phyloP scores from a whole-genome alignment of 2,888 invertebrate genomes.

The Ferrisia virgata region DNA sequence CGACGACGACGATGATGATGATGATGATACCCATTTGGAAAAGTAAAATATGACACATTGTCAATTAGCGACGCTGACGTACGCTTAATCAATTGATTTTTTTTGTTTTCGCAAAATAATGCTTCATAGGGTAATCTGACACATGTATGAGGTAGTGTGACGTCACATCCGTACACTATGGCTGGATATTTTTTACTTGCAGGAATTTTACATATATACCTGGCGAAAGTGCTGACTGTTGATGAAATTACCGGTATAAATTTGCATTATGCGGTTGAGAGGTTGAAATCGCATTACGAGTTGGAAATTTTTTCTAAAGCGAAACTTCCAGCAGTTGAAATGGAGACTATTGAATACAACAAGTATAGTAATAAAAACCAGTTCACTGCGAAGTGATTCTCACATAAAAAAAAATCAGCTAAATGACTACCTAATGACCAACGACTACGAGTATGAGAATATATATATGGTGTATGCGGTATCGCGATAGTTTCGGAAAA shows the following conservation, averaged over 20 bases:
- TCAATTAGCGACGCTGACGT: constrained; percentile 29
- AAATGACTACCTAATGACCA: background rate
- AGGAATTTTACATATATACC: background rate
- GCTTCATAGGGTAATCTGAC: constrained; percentile 2
- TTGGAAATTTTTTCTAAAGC: background rate
- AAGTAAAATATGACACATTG: background rate
- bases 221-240: background rate
- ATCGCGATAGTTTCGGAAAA: background rate
- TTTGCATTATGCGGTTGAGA: background rate
- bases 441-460: background rate
- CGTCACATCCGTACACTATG: constrained; percentile 10
- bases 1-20: too few species aligned
- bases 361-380: background rate
- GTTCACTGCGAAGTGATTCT: background rate
- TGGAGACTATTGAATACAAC: background rate
- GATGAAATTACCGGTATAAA: background rate
- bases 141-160: background rate
- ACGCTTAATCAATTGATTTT: constrained; percentile 12
- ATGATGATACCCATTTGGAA: background rate
- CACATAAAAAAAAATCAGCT: background rate
- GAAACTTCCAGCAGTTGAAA: background rate
- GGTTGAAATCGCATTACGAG: background rate
- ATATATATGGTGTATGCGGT: too few species aligned
- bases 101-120: constrained; percentile 3
- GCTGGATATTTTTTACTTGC: background rate